Conservation (phyloP, 2,797 vertebrate species). For the Mus minutoides region DNA sequence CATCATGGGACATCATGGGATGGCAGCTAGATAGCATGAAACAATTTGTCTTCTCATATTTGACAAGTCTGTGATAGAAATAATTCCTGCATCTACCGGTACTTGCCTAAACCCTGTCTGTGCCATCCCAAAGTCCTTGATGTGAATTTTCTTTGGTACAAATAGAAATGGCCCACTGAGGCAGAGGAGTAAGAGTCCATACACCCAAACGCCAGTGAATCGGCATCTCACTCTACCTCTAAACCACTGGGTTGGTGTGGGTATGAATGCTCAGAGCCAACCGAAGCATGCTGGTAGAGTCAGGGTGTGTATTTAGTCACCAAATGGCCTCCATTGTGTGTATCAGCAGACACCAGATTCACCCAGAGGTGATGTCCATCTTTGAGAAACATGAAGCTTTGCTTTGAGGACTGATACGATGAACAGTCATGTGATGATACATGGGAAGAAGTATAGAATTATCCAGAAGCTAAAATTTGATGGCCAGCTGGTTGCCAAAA, state of each 20-base stretch:
- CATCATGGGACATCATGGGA: neutral
- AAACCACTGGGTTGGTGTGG: neutral
- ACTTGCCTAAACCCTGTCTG: slow-evolving; percentile 31
- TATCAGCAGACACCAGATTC: neutral
- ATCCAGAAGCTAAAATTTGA: neutral
- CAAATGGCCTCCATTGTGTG: neutral
- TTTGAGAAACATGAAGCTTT: neutral
- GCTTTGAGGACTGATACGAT: slow-evolving; percentile 18
- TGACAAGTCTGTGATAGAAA: neutral
- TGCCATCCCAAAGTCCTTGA: slow-evolving; percentile 46
- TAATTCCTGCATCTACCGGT: neutral
- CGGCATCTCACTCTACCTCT: slow-evolving; percentile 73
- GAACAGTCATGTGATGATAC: neutral
- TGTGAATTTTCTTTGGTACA: slow-evolving; percentile 70
- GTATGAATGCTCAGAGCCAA: neutral
- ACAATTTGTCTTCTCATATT: neutral
- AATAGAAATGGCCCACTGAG: slow-evolving; percentile 31
- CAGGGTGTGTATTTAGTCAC: neutral
- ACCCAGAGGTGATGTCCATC: neutral
- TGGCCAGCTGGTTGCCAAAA: slow-evolving; percentile 15
- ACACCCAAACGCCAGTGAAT: neutral
- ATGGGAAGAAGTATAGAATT: neutral
- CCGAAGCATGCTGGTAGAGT: neutral
- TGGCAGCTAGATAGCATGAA: neutral
- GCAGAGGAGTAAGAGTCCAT: neutral